A percentile compares a stretch with the other conserved stretches of the same genome.
These are phyloP conservation scores for Crax fasciolata DNA, from an alignment of 2,797 vertebrate genomes.

Conservation along the genomic window DNA sequence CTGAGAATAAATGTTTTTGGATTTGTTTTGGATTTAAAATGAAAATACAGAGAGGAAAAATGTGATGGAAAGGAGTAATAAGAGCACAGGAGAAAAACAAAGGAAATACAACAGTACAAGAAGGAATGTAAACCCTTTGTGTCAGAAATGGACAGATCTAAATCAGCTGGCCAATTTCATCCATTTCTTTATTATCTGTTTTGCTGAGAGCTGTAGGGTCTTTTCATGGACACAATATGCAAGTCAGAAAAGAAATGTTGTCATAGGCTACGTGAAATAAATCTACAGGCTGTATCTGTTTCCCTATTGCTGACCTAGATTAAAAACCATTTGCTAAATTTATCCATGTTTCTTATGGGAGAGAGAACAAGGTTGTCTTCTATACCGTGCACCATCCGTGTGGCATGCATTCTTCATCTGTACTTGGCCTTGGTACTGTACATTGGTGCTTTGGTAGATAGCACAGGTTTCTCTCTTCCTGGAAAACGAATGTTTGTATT, in stretches of 20 bases:
- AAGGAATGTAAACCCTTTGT: neutral
- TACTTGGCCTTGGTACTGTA: neutral
- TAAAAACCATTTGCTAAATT: neutral
- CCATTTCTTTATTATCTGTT: neutral
- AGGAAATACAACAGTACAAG: neutral
- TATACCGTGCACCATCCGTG: neutral
- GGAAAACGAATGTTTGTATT: conserved; percentile 36
- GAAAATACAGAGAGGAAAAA: neutral
- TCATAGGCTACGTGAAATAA: neutral
- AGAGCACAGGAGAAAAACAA: neutral
- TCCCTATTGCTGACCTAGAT: neutral
- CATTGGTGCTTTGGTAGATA: neutral
- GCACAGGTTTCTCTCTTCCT: neutral
- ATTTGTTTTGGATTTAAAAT: neutral
- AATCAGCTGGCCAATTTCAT: neutral
- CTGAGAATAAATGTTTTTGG: neutral
- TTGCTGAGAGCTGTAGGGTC: neutral
- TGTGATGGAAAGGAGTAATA: neutral
- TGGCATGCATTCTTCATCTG: neutral
- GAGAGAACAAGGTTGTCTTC: neutral
- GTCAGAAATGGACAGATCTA: neutral
- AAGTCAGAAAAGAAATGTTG: neutral
- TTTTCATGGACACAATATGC: neutral
- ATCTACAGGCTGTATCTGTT: neutral
- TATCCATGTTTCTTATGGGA: neutral